A percentile compares a stretch with the other conserved stretches of the same genome.
Evolutionary conservation across 2,113 vertebrate species (phyloP).

Genomic region (Cephalopterus ornatus): DNA sequence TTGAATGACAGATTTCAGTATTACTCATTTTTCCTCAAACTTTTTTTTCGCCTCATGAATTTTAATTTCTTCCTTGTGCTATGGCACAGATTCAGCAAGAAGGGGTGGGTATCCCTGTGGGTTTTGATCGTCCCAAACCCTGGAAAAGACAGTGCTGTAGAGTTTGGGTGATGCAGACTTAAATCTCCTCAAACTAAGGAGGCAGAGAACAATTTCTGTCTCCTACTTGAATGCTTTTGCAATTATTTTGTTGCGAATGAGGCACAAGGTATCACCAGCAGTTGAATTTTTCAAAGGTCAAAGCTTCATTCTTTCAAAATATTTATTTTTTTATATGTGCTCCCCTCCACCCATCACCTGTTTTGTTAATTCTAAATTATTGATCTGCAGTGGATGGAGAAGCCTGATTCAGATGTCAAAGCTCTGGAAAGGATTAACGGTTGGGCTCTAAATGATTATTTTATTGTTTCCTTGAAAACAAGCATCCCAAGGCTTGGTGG

Average conservation of each 20-base stretch:
- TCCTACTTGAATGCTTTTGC: not conserved
- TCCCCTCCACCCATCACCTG: fast-evolving
- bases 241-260: not conserved
- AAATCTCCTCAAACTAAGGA: not conserved
- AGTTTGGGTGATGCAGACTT: not conserved
- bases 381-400: not conserved
- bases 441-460: not conserved
- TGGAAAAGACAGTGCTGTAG: not conserved
- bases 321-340: not conserved
- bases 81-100: not conserved
- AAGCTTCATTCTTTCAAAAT: not conserved
- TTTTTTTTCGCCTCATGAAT: not conserved
- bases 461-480: not conserved
- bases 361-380: not conserved
- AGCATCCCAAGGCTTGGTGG: not conserved
- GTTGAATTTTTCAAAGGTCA: not conserved
- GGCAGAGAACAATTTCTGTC: not conserved
- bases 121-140: not conserved
- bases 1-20: not conserved
- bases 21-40: not conserved
- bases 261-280: not conserved
- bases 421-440: not conserved
- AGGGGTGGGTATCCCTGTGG: not conserved
- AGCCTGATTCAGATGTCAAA: not conserved
- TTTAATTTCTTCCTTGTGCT: not conserved